Evolutionary conservation across 2,888 invertebrate genomes (phyloP), one percentile per base, ranked within the genome.

Genomic region (Serripes groenlandicus): DNA sequence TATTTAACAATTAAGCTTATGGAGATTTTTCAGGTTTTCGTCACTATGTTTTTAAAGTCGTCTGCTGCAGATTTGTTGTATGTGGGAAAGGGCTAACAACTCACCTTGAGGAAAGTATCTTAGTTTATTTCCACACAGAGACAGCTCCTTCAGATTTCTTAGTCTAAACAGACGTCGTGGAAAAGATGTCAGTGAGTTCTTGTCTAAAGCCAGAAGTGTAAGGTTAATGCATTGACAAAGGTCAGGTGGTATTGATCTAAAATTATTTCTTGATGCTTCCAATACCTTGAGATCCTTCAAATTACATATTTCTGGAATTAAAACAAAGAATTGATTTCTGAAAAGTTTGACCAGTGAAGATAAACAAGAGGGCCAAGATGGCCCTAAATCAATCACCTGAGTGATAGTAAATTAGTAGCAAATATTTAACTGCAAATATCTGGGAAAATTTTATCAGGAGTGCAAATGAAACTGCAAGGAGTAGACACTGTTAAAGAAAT

Each of bases 91-190:
- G 26, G 60, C 9, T 30, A 28, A 34, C 21, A 32, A 64, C 54
- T 52, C 54, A 70, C 70, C 30, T n/a, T 71, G 71, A 34, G 71
- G 71, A 52, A 71, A 1, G 28, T 21, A 56, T n/a, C 1, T 56
- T 52, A 71, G 56, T 56, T 56, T 34, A 28, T 71, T 71, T 35
- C 71, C 71, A 71, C 71, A 71, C 34, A 71, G 56, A 15, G 71
- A 71, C 35, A 71, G 26, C 26, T 71, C 71, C 26, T 54, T 9
- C 30, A 71, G 35, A 23, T 35, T 30, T 3, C n/a, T 3, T 4
- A 71, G 35, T 35, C 56, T 54, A 23, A 28, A 54, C 35, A 71
- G 11, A 23, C 56, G 71, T 18, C 56, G 5, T 30, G 71, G 71
- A 34, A 71, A 28, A n/a, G 30, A 56, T 23, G n/a, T 23, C 56